These are phyloP conservation scores for Lanius ludovicianus DNA, from an alignment of 2,113 vertebrate genomes.

Conservation along the genomic window DNA sequence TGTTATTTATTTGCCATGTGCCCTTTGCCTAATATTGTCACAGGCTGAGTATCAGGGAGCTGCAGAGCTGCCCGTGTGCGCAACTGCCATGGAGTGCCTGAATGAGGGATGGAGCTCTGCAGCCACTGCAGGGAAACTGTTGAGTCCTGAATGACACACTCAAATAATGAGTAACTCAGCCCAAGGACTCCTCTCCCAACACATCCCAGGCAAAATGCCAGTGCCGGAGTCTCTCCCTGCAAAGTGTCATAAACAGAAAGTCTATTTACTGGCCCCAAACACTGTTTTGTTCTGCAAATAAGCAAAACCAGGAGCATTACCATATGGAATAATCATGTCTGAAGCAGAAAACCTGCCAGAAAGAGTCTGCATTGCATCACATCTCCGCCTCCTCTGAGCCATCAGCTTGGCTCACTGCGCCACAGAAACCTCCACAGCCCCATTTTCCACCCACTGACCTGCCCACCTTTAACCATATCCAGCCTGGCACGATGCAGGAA, in stretches of 20 bases:
- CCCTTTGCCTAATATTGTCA: neutral
- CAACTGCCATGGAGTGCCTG: neutral
- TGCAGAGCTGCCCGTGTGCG: neutral
- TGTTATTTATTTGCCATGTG: neutral
- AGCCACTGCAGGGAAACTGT: neutral
- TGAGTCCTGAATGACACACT: neutral
- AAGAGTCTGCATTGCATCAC: neutral
- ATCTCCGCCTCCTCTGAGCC: neutral
- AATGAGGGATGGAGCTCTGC: neutral
- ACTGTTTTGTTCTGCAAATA: neutral
- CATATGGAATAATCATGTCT: neutral
- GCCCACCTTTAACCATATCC: neutral
- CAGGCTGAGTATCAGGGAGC: neutral
- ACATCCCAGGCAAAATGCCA: neutral
- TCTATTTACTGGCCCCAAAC: neutral
- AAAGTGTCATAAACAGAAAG: neutral
- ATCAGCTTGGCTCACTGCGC: neutral
- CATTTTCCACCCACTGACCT: neutral
- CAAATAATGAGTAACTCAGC: neutral
- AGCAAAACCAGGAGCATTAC: neutral
- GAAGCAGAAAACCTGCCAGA: neutral
- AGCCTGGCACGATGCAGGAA: neutral
- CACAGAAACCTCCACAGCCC: neutral
- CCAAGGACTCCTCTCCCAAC: neutral
- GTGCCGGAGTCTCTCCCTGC: neutral